Evolutionary conservation across 1,140 invertebrate genomes (phyloP), one percentile per base, ranked within the genome.

Genomic region (Drosophila pruinosa): DNA sequence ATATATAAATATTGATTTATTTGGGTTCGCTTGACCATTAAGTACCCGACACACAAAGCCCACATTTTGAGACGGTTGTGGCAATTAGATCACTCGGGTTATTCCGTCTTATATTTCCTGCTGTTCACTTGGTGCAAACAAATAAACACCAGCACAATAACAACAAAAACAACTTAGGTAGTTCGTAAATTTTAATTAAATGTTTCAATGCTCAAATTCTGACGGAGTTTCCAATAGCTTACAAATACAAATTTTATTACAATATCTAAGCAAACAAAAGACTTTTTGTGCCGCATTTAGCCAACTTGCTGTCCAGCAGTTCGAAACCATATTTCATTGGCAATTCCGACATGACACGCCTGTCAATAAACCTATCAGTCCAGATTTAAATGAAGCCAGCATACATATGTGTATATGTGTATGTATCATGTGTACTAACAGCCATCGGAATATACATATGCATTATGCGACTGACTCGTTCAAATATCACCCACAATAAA

Each of bases 181-280:
- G 75, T 78, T 59, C n/a, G 82, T 88, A 69, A 75, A 72, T 78
- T 86, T 86, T 86, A 88, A 86, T 86, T 86, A 86, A 88, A 86
- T 75, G 54, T 80, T 69, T 64, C 73, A 72, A 59, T 8, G 70
- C 70, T 62, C 70, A 48, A 43, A 15, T 53, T 82, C 70, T 72
- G 78, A 61, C 68, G 83, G 75, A 82, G 83, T 88, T 86, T 71
- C 82, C 82, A 88, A 79, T 68, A 68, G 62, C 56, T 34, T 69
- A 59, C 53, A 68, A 47, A 61, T 54, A 39, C 56, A 41, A 72
- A 54, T 53, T 72, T 38, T 54, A 72, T 59, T 68, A 68, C 62
- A 71, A 68, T 61, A 43, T 41, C 34, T 39, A 50, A 53, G 50
- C 75, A 62, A 39, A 86, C 82, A 86, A 86, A 88, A 88, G 82